These are phyloP conservation scores for Amniataba percoides DNA, from an alignment of 2,797 vertebrate species.

Conservation along the genomic window DNA sequence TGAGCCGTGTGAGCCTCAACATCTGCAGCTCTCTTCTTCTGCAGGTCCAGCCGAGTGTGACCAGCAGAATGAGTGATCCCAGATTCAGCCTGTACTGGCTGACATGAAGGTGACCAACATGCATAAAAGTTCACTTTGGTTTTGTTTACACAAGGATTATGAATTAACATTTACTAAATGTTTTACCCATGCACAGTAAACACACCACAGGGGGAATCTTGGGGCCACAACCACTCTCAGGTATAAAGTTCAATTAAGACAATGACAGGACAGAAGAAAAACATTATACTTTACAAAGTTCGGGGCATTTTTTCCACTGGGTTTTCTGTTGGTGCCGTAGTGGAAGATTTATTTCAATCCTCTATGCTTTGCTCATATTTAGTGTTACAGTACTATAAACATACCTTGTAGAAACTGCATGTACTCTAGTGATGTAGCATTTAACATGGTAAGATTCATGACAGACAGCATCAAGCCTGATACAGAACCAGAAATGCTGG, in stretches of 20 bases:
- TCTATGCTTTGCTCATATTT: too few species aligned
- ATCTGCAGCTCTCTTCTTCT: conserved; percentile 62
- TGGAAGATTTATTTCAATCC: too few species aligned
- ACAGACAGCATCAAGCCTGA: too few species aligned
- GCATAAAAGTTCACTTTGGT: not conserved
- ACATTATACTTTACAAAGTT: not conserved
- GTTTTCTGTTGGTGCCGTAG: not conserved
- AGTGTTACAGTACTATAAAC: too few species aligned
- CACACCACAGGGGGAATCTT: not conserved
- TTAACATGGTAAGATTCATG: too few species aligned
- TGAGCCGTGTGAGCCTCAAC: conserved; percentile 41
- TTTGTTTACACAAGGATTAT: not conserved
- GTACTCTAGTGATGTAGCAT: too few species aligned
- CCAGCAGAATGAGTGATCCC: conserved; percentile 3
- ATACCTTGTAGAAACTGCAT: too few species aligned
- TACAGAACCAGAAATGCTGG: not conserved
- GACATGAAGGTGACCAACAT: not conserved
- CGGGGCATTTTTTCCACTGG: not conserved
- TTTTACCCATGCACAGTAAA: conserved; percentile 9
- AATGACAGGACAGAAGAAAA: not conserved
- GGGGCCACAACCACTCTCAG: not conserved
- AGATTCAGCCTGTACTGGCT: not conserved
- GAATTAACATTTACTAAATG: not conserved
- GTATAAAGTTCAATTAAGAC: not conserved
- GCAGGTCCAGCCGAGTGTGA: conserved; percentile 27